Base-by-base conservation (phyloP, 2,888 invertebrate genomes). In the Phania funesta region DNA sequence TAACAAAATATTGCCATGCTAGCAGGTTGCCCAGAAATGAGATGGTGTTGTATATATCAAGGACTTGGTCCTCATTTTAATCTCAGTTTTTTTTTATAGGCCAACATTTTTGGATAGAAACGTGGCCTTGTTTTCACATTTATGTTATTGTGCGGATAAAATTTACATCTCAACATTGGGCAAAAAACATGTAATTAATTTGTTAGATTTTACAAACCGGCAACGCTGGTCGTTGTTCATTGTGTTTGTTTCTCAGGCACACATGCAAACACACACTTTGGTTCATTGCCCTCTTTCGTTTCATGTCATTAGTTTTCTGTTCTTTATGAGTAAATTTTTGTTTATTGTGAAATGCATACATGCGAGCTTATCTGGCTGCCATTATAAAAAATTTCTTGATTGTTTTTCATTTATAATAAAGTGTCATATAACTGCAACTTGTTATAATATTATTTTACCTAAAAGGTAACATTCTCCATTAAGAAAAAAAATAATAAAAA, bases 241-340 rank as follows among this genome's bases (percentile, higher is more conserved):
- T 46, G 44, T 20, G 46, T 52, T 44, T 60, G 1, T 56, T 26
- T 13, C 52, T 44, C 18, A 38, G 1, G 18, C 38, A 16, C 20
- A 26, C 18, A 24, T 2, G 2, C 22, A 22, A 50, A 35, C 26
- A 24, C 11, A 24, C 11, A n/a, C 46, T 24, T 35, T 0, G 56
- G 74, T 74, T 65, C 65, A 56, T 35, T 74, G 65, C 7, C 54
- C 74, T 46, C 18, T 58, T 11, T 65, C 46, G 35, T 46, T 56
- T 71, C 9, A 13, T 62, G 18, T 46, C n/a, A 9, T 38, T 22
- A 4, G 22, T 67, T 22, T 65, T 38, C 8, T 1, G 11, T 13
- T 26, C 26, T 38, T 16, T 38, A 9, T 32, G 54, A 35, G 35
- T 9, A 22, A 29, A 18, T 29, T 24, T n/a, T 29, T 54, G 41